Percentiles rank a stretch among this genome's conserved stretches.
These are phyloP conservation scores for Callyntrura guangdongensis DNA, from an alignment of 2,888 invertebrate genomes.

Conservation along the genomic window DNA sequence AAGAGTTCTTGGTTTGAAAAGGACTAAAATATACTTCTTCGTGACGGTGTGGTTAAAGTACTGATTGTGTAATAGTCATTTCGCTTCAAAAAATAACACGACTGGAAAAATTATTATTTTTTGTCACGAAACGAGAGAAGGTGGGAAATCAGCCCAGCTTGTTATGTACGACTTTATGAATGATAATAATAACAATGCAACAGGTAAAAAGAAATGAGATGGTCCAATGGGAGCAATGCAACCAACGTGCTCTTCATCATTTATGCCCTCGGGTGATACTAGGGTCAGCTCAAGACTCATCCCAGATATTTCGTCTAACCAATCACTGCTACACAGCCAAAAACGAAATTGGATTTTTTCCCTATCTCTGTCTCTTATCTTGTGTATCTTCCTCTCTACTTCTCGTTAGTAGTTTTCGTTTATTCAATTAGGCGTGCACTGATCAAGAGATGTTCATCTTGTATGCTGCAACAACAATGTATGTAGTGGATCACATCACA, in stretches of 20 bases:
- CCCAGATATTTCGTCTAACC: constrained; percentile 69
- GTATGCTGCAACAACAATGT: too few species aligned
- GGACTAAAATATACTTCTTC: background rate
- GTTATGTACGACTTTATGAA: constrained; percentile 77
- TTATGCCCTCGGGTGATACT: constrained; percentile 72
- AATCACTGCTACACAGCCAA: constrained; percentile 61
- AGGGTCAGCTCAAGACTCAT: constrained; percentile 75
- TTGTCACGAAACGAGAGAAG: constrained; percentile 74
- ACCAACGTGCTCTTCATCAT: constrained; percentile 63
- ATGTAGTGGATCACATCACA: background rate
- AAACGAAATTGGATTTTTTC: constrained; percentile 51
- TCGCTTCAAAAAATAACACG: constrained; percentile 17
- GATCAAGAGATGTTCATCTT: constrained; percentile 16
- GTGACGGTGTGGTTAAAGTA: background rate
- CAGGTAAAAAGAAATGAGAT: constrained; percentile 69
- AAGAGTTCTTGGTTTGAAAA: background rate
- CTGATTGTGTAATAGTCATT: constrained; percentile 32
- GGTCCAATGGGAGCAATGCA: constrained; percentile 70
- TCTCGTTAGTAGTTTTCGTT: constrained; percentile 12
- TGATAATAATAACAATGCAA: constrained; percentile 78
- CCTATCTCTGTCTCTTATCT: constrained; percentile 11
- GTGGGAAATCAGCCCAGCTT: constrained; percentile 76
- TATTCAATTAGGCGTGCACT: constrained; percentile 35
- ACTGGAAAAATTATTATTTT: constrained; percentile 35
- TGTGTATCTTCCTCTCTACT: constrained; percentile 12